Base-by-base conservation (phyloP, 64 coral and sea anemone genomes). In the Stichodactyla mertensii region DNA sequence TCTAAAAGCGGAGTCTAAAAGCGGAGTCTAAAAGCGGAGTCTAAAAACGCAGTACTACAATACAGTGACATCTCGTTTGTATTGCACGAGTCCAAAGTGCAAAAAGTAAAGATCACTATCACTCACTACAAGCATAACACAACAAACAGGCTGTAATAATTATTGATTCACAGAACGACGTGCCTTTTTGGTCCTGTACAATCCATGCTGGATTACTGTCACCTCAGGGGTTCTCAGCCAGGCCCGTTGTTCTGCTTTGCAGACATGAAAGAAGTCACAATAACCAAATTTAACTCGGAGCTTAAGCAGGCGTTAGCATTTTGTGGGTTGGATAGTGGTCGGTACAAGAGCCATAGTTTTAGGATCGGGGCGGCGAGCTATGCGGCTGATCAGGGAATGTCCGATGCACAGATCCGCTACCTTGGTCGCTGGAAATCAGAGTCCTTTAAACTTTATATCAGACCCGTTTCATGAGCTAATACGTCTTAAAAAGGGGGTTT, bases 321-420 rank as follows among this genome's bases (percentile, higher is more conserved):
- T 64, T 86, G 84, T 64, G 84, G 58, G 62, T 86, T 86, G 69
- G 58, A 64, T 59, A 86, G 59, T 60, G 69, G 58, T 18, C 56
- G 61, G 62, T 86, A 84, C 54, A 84, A 84, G 58, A 24, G 56
- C 83, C 83, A 84, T 84, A 62, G 83, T 84, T 84, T 84, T 59
- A 16, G 57, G 24, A 84, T 84, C 61, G 83, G 83, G 31, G 56
- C 83, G 24, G 57, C 83, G 22, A 84, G 55, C 58, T 59, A 84
- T 1, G 59, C 60, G 12, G 83, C 83, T 15, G 83, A 66, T 10
- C 60, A 61, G 4, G 83, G 83, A 16, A 61, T 64, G 23, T 64
- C 83, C 61, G 83, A 85, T 61, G 83, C 83, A 16, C 58, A 85
- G 61, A 85, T 85, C 36, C 23, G 57, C 13, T 57, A 55, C 57